Percentiles rank a stretch among this genome's conserved stretches.
Evolutionary conservation across 2,113 vertebrate species (phyloP).

Genomic region (Mormoops blainvillei): DNA sequence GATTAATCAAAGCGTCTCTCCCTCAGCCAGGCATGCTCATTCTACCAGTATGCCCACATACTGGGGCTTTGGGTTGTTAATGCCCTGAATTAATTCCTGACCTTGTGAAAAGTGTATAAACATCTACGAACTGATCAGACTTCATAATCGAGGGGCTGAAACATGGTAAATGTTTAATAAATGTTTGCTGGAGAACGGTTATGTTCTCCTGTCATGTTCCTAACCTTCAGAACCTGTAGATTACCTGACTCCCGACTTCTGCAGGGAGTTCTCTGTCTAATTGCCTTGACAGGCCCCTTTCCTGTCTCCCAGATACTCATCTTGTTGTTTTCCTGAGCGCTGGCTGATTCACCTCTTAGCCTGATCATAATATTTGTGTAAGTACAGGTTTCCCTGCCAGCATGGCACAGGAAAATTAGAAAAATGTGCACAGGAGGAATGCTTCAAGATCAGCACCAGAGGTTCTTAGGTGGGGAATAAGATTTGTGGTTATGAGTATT

Average conservation of each 20-base stretch:
- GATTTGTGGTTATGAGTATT: neutral
- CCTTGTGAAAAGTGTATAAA: neutral
- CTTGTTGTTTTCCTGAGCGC: neutral
- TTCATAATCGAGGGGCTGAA: neutral
- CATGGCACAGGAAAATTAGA: neutral
- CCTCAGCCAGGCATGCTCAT: neutral
- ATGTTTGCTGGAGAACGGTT: neutral
- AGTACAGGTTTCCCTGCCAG: neutral
- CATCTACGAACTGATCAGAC: neutral
- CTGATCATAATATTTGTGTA: slow-evolving; percentile 33
- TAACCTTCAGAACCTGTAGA: neutral
- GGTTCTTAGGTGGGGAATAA: neutral
- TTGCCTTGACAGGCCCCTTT: neutral
- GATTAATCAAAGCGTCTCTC: neutral
- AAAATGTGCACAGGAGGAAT: neutral
- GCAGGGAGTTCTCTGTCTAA: neutral
- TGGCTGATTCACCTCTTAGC: slow-evolving; percentile 19
- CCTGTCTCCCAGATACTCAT: neutral
- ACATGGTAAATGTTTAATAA: neutral
- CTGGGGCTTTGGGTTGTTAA: neutral
- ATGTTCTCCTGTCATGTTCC: neutral
- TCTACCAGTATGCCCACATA: neutral
- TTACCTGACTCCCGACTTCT: neutral
- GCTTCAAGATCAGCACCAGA: neutral
- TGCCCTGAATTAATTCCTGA: neutral